phyloP scores from a whole-genome alignment of 2,113 vertebrate genomes.

The Caranx melampygus region DNA sequence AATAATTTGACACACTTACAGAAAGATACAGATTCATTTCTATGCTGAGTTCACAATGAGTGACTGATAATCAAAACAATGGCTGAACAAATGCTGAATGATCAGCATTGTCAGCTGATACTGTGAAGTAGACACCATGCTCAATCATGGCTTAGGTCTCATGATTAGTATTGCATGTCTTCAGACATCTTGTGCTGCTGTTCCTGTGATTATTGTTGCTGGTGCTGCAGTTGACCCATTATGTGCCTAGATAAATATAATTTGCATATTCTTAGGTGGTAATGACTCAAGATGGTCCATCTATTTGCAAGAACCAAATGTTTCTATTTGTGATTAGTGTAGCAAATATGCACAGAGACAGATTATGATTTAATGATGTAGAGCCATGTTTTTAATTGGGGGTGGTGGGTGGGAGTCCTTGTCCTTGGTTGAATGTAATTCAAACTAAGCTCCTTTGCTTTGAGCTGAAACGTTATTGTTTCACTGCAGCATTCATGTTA shows the following conservation, averaged over 20 bases:
- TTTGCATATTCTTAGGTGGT: background rate
- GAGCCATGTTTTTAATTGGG: too few species aligned
- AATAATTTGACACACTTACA: background rate
- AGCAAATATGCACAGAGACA: background rate
- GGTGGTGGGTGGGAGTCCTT: too few species aligned
- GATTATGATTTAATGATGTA: background rate
- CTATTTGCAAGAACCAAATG: background rate
- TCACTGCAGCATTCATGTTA: background rate
- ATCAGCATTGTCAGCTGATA: background rate
- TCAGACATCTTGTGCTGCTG: background rate
- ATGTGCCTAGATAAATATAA: background rate
- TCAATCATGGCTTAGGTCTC: background rate
- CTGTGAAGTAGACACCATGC: background rate
- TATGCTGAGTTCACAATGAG: background rate
- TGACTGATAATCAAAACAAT: background rate
- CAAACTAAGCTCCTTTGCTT: background rate
- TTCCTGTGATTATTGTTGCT: background rate
- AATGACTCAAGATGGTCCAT: background rate
- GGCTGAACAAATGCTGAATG: background rate
- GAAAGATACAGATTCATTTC: background rate
- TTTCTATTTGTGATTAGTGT: background rate
- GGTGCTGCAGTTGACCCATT: background rate
- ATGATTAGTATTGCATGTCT: background rate
- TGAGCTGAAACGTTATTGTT: background rate
- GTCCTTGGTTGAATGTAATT: background rate